These are phyloP conservation scores for Chiridota heheva DNA, from an alignment of 35 echinoderm and acorn worm species.

Conservation along the genomic window DNA sequence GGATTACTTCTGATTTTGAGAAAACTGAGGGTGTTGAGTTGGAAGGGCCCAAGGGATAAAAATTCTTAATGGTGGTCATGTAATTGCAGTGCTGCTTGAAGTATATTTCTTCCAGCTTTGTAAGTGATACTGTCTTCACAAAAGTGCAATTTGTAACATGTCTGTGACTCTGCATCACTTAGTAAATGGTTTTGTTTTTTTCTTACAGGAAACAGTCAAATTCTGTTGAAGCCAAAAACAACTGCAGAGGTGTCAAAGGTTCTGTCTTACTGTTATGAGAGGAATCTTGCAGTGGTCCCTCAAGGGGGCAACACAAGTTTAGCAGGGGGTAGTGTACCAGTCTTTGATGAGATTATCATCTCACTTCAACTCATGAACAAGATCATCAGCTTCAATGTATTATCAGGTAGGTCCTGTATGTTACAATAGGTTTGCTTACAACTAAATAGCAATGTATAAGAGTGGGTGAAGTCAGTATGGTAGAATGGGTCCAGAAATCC, in stretches of 20 bases:
- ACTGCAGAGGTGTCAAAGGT: conserved; percentile 85
- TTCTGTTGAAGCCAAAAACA: conserved; percentile 85
- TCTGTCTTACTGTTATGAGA: conserved; percentile 70
- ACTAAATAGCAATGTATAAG: too few relatives aligned
- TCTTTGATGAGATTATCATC: conserved; percentile 96
- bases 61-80: not conserved
- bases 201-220: conserved; percentile 57
- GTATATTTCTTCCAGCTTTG: not conserved
- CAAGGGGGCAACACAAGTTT: conserved; percentile 96
- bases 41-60: not conserved
- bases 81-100: not conserved
- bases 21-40: not conserved
- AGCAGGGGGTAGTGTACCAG: conserved; percentile 90
- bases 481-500: too few relatives aligned
- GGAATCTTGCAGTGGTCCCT: conserved; percentile 83
- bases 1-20: not conserved
- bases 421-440: too few relatives aligned
- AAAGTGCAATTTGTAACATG: not conserved
- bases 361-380: conserved; percentile 90
- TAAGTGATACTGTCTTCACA: not conserved
- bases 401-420: conserved; percentile 74
- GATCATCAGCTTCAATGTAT: conserved; percentile 70
- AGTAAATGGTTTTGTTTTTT: not conserved
- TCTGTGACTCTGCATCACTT: not conserved
- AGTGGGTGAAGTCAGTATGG: too few relatives aligned